Conservation (phyloP, 2,113 vertebrate species). For the Coptodon bakossiorum region DNA sequence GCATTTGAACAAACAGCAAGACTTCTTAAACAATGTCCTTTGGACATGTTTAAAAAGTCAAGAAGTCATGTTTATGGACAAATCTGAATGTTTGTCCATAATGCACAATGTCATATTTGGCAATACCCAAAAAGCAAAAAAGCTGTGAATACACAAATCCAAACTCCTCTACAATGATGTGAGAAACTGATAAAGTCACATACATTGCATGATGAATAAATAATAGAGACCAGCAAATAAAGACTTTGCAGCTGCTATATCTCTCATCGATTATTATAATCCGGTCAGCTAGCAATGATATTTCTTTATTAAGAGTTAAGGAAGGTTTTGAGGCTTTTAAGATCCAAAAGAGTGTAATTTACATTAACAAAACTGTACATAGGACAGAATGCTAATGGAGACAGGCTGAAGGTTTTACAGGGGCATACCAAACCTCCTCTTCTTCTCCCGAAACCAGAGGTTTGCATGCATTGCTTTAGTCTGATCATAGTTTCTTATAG, state of each 20-base stretch:
- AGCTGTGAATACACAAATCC: not conserved
- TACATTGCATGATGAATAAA: not conserved
- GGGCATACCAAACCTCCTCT: not conserved
- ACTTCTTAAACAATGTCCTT: not conserved
- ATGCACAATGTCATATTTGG: not conserved
- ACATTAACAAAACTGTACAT: not conserved
- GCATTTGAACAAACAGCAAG: not conserved
- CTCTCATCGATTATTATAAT: not conserved
- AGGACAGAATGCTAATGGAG: not conserved
- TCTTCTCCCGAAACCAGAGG: not conserved
- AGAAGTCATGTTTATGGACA: not conserved
- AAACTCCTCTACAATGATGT: not conserved
- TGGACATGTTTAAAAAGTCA: not conserved
- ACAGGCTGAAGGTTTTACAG: not conserved
- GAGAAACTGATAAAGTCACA: not conserved
- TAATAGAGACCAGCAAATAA: not conserved
- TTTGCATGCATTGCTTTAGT: not conserved
- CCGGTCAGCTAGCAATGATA: not conserved
- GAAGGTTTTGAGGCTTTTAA: not conserved
- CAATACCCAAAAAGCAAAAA: not conserved
- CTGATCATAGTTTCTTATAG: not conserved
- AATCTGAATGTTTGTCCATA: not conserved
- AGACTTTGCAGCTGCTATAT: not conserved
- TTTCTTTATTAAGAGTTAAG: not conserved
- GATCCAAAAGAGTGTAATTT: not conserved